phyloP scores from a whole-genome alignment of 2,113 vertebrate genomes.

The Chrysemys picta region DNA sequence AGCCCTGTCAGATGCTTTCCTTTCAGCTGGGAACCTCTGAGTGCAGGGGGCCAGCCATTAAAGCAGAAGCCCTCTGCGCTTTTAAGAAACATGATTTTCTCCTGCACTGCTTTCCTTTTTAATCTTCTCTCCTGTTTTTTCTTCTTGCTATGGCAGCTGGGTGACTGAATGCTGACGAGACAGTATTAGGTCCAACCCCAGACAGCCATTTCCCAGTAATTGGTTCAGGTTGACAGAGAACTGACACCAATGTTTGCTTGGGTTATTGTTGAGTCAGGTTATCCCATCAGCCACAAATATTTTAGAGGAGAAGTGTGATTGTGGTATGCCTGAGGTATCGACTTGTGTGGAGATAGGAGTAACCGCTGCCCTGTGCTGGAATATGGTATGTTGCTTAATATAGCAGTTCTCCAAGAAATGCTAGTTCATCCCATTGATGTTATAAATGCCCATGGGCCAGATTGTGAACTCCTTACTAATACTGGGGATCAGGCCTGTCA shows the following conservation, averaged over 20 bases:
- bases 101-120: neutral
- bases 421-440: neutral
- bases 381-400: neutral
- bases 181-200: neutral
- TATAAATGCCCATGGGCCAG: no score
- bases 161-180: neutral
- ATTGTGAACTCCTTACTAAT: no score
- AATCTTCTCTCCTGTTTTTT: neutral
- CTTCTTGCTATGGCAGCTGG: conserved; percentile 7
- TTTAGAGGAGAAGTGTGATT: accelerated
- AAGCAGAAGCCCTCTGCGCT: neutral
- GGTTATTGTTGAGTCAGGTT: neutral
- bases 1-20: neutral
- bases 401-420: neutral
- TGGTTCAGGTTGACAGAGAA: neutral
- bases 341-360: accelerated
- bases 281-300: neutral
- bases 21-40: neutral
- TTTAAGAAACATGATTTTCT: neutral
- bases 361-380: neutral
- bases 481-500: no score
- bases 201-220: neutral
- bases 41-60: neutral
- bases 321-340: neutral
- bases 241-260: neutral